Base-by-base conservation (phyloP, 2,888 invertebrate genomes). In the Scelioninae gen. 2 region DNA sequence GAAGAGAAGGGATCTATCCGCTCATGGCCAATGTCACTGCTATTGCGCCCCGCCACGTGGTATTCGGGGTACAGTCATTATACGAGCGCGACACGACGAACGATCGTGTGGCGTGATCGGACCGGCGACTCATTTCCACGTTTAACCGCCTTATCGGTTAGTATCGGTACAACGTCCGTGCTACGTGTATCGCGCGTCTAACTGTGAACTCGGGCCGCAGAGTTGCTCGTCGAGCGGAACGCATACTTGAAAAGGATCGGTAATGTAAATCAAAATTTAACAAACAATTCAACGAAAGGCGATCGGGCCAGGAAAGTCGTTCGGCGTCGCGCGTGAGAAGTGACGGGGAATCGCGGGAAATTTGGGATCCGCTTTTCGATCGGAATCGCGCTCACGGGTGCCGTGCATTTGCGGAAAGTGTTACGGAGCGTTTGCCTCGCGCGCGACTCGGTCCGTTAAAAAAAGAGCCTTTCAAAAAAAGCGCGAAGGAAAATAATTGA, bases 81-180 rank as follows among this genome's bases (percentile, higher is more conserved):
- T 63, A 2, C 31, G 22, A 22, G 22, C 22, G 22, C 5, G 5
- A 22, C 5, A 53, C 58, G 50, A 53, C 69, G 63, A 48, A 60
- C 58, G 74, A 53, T 50, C 39, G 69, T 63, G 70, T 77, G 77
- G 77, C 75, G 77, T 77, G 77, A 77, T 70, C 61, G 46, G 60
- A 53, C 68, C 74, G 75, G 73, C 74, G 73, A 76, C 70, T 71
- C 73, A 74, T 69, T 74, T 74, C 57, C 61, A 73, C 75, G 70
- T 25, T 67, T 73, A 68, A 65, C 52, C 61, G 48, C 57, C 37
- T 69, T 70, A 73, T 76, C 65, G 71, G 55, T 72, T 74, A 77
- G 77, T 77, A 64, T 75, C 60, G 63, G 74, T 35, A 60, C 67
- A 67, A 69, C 77, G 65, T 65, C 72, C 60, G 70, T 43, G 57